Evolutionary conservation across 2,888 invertebrate species (phyloP).

Genomic region (Campopleginae sp.): DNA sequence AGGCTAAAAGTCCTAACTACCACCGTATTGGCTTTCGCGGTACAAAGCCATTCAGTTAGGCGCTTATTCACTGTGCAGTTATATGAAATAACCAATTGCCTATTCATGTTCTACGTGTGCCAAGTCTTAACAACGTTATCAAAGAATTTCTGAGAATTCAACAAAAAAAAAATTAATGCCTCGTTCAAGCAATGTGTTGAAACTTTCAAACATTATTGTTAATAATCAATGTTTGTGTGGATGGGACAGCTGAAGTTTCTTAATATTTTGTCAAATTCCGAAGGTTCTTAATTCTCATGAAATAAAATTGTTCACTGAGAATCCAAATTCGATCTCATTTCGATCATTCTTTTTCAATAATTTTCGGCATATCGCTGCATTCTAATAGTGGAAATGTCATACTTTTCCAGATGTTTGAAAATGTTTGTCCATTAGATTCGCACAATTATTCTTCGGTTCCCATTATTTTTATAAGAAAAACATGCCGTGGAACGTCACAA

Average conservation of each 20-base stretch:
- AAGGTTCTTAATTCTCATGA: background rate
- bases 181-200: background rate
- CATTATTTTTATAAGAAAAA: background rate
- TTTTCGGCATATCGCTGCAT: background rate
- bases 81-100: slow-evolving; percentile 10
- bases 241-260: background rate
- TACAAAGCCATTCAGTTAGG: slow-evolving; percentile 62
- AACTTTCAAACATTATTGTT: background rate
- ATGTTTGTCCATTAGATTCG: background rate
- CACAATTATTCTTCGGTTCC: background rate
- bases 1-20: slow-evolving; percentile 71
- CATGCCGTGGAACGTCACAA: background rate
- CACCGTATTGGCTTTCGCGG: slow-evolving; percentile 46
- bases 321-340: background rate
- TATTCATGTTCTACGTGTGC: background rate
- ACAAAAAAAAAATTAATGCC: background rate
- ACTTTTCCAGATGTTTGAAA: background rate
- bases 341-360: too few relatives aligned
- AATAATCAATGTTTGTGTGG: background rate
- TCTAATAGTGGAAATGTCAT: background rate
- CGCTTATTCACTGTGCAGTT: slow-evolving; percentile 55
- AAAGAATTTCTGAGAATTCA: background rate
- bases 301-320: background rate
- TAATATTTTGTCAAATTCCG: background rate
- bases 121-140: background rate